phyloP scores from a whole-genome alignment of 92 coral and sea anemone species.

The Phenganax marumi region DNA sequence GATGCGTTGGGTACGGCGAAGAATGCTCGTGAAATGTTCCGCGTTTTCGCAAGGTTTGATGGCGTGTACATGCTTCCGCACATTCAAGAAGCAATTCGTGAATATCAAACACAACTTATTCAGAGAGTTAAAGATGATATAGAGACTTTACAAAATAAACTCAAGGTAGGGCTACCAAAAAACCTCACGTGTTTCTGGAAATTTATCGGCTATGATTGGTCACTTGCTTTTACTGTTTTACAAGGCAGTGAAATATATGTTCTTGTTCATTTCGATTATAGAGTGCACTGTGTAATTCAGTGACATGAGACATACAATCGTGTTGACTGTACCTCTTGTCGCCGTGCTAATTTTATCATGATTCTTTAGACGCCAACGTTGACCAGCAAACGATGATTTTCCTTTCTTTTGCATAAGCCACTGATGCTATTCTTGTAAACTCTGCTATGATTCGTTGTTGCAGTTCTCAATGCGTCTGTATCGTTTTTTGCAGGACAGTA shows the following conservation, averaged over 20 bases:
- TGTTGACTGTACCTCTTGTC: no score
- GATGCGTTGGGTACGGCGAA: constrained; percentile 98
- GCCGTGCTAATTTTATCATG: no score
- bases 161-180: constrained; percentile 66
- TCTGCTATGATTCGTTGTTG: background rate
- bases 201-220: no score
- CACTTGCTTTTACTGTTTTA: no score
- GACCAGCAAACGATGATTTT: no score
- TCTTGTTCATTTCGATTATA: no score
- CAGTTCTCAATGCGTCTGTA: background rate
- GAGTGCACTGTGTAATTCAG: no score
- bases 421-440: no score
- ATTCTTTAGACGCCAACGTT: no score
- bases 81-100: constrained; percentile 97
- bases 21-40: constrained; percentile 98
- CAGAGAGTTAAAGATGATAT: constrained; percentile 98
- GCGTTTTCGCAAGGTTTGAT: constrained; percentile 94
- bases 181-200: background rate
- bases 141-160: constrained; percentile 92
- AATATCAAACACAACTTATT: constrained; percentile 96
- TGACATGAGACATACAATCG: no score
- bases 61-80: constrained; percentile 97
- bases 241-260: no score
- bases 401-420: no score
- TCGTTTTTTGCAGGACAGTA: constrained; percentile 72